Percentiles rank a stretch among this genome's conserved stretches.
Evolutionary conservation across 2,797 vertebrate species (phyloP).

Genomic region (Etheostoma perlongum): DNA sequence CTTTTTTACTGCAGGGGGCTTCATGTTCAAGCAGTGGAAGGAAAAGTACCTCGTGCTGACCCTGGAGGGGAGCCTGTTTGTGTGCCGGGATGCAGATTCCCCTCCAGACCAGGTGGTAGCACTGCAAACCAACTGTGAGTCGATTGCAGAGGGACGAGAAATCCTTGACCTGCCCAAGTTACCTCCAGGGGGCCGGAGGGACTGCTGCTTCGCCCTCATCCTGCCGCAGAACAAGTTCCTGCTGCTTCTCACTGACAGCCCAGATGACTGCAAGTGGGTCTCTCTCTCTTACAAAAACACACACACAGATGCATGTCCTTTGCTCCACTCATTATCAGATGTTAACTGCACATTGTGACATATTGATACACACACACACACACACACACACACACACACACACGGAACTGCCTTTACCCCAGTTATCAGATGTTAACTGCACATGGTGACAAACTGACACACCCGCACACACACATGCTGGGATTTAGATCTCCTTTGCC

Average conservation of each 20-base stretch:
- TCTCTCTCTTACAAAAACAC: background rate
- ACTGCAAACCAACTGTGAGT: conserved; percentile 81
- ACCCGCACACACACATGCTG: background rate
- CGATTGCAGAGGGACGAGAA: conserved; percentile 84
- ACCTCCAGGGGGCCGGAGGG: conserved; percentile 83
- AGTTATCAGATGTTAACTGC: too few species aligned
- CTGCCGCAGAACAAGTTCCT: conserved; percentile 86
- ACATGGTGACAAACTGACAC: too few species aligned
- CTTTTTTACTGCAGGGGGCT: conserved; percentile 80
- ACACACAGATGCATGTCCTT: conserved; percentile 21
- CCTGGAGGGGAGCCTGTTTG: conserved; percentile 84
- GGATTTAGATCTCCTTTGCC: background rate
- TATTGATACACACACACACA: background rate
- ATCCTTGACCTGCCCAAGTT: conserved; percentile 86
- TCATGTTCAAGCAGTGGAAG: conserved; percentile 92
- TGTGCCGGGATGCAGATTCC: conserved; percentile 84
- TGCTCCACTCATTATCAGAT: conserved; percentile 36
- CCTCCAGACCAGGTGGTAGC: conserved; percentile 84
- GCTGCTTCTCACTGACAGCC: conserved; percentile 83
- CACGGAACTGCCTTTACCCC: too few species aligned
- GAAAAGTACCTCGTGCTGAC: conserved; percentile 87
- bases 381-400: too few species aligned
- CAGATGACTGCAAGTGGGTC: conserved; percentile 85
- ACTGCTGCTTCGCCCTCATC: conserved; percentile 88
- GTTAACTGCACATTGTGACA: conserved; percentile 5